A percentile compares a stretch with the other conserved stretches of the same genome.
Evolutionary conservation across 2,113 vertebrate genomes (phyloP).

Genomic region (Melanostigma gelatinosum): DNA sequence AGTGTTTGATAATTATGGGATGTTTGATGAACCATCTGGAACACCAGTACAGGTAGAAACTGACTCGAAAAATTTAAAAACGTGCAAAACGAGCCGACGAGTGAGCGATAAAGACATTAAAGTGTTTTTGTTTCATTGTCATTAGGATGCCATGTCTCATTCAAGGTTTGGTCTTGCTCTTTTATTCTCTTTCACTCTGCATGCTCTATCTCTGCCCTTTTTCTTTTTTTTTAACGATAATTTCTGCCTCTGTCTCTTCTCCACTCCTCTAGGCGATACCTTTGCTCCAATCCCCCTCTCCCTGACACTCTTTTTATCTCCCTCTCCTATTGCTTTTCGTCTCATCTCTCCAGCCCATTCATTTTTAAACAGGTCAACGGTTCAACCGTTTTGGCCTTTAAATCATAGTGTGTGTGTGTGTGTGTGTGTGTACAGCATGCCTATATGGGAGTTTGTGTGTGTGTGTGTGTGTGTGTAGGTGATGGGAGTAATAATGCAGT

Average conservation of each 20-base stretch:
- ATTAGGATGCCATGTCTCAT: slow-evolving; percentile 41
- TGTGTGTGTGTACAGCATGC: slow-evolving; percentile 26
- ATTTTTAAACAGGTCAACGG: slow-evolving; percentile 77
- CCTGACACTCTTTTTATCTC: slow-evolving; percentile 37
- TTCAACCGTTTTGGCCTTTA: slow-evolving; percentile 63
- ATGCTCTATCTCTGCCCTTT: not conserved
- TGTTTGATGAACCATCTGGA: slow-evolving; percentile 80
- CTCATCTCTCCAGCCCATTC: slow-evolving; percentile 70
- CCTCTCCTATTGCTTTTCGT: slow-evolving; percentile 64
- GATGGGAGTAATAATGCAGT: slow-evolving; percentile 64
- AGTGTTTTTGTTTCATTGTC: slow-evolving; percentile 35
- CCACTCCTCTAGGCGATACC: slow-evolving; percentile 32
- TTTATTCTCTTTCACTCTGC: slow-evolving; percentile 22
- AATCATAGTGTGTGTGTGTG: slow-evolving; percentile 22
- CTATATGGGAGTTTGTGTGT: slow-evolving; percentile 37
- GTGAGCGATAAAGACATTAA: slow-evolving; percentile 31
- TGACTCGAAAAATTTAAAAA: slow-evolving; percentile 22
- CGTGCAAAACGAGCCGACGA: not conserved
- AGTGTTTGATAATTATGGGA: slow-evolving; percentile 73
- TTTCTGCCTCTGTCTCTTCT: slow-evolving; percentile 32
- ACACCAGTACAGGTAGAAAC: slow-evolving; percentile 49
- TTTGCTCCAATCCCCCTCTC: slow-evolving; percentile 39
- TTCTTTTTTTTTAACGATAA: slow-evolving; percentile 13
- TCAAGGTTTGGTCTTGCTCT: slow-evolving; percentile 23
- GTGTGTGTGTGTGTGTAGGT: slow-evolving; percentile 20